Base-by-base conservation (phyloP, 2,888 invertebrate genomes). In the Drosophila birchii region DNA sequence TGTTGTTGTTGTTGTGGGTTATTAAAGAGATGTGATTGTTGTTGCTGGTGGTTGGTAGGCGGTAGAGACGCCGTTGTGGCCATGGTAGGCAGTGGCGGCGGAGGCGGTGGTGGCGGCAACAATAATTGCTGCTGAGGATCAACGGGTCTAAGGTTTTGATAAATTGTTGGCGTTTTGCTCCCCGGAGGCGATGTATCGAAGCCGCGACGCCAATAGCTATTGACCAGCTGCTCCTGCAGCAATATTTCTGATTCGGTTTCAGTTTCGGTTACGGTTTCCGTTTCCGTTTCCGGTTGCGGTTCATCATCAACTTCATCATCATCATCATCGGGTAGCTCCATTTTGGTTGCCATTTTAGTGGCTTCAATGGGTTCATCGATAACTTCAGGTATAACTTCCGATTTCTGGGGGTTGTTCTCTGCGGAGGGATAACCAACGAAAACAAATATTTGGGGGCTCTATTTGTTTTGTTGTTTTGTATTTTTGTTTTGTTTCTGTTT, bases 191-290 rank as follows among this genome's bases (percentile, higher is more conserved):
- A 86, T 80, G 54, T 91, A 44, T 95, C 95, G 91, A 95, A 94
- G 88, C 95, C 95, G 87, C 95, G 95, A 91, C 96, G 94, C 95
- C 96, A 96, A 92, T 95, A 95, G 88, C 95, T 95, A 92, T 96
- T 96, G 92, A 97, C 95, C 67, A 91, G 79, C 93, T 96, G 96
- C 92, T 96, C 96, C 39, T 62, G 71, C 53, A 41, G 47, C 18
- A 41, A n/a, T 29, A 55, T 32, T 20, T 53, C 45, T 70, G 47
- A 5, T 38, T 16, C 16, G 26, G n/a, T 18, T n/a, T 55, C 51
- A 6, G n/a, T 32, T 8, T 39, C 55, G 14, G 36, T 43, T 34
- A 41, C 45, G 60, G 51, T 20, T n/a, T 55, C 51, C 56, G 16
- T 20, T n/a, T 55, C 51, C 56, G 16, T 44, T 43, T 45, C 41